phyloP scores from a whole-genome alignment of 2,113 vertebrate species.

The Chauna torquata region DNA sequence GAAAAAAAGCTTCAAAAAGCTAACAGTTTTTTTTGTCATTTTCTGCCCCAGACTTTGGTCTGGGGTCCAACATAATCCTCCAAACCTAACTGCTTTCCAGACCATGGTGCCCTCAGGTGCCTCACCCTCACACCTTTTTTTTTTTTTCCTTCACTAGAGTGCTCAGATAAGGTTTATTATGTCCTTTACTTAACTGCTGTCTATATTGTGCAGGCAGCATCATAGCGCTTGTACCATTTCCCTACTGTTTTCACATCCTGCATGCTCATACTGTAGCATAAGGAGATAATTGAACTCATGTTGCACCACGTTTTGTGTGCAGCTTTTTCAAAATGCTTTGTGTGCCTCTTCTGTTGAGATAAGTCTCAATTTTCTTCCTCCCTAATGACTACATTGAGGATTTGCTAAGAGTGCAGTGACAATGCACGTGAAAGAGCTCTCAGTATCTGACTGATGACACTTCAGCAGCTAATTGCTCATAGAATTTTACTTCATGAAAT shows the following conservation, averaged over 20 bases:
- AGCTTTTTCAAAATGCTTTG: conserved; percentile 53
- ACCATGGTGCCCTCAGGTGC: not conserved
- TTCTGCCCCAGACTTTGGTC: not conserved
- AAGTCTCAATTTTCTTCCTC: conserved; percentile 68
- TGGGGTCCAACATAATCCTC: not conserved
- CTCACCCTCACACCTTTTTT: not conserved
- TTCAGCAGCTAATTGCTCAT: conserved; percentile 67
- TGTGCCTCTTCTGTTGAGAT: conserved; percentile 58
- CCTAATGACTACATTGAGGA: conserved; percentile 60
- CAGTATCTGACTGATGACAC: conserved; percentile 59
- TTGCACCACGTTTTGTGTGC: conserved; percentile 56
- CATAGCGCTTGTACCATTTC: not conserved
- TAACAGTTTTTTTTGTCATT: not conserved
- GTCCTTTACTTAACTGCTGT: not conserved
- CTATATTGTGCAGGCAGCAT: not conserved
- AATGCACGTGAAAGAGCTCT: conserved; percentile 60
- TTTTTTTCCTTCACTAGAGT: not conserved
- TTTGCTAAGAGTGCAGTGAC: conserved; percentile 57
- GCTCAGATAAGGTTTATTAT: not conserved
- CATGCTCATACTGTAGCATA: conserved; percentile 17
- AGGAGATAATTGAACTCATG: conserved; percentile 56
- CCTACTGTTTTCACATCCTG: conserved; percentile 34
- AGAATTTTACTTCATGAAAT: conserved; percentile 36
- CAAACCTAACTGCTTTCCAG: not conserved
- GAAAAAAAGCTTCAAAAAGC: not conserved